Evolutionary conservation across 1,140 invertebrate genomes (phyloP), one percentile per base, ranked within the genome.

Genomic region (Batillaria attramentaria): DNA sequence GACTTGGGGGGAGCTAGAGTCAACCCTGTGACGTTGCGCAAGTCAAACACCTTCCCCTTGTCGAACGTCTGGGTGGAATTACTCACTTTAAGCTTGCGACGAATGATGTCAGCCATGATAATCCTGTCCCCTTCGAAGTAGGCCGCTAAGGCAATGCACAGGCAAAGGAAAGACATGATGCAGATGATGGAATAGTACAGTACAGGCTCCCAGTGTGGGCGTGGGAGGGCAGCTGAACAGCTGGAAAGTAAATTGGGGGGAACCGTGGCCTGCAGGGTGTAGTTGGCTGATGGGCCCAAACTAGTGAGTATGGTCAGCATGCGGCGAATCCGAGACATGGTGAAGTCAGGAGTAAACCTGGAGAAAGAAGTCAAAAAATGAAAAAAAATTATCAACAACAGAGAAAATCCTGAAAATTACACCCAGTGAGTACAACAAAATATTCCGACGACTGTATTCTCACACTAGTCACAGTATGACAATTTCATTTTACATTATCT

Each of bases 301-400:
- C 91, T 93, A 60, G 92, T 93, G 79, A 91, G 90, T 79, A 94
- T 91, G 77, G 92, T 91, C 42, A 94, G 87, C 72, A 87, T 90
- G 72, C 96, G 93, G 79, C 95, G 92, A 37, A 97, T 93, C 78
- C 94, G 93, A 0, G 96, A 94, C 78, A 97, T 92, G 4, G 97
- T 97, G 87, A 97, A 98, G 92, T 99, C 98, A 10, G 97, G 95
- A 0, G 96, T 96, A 90, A 97, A 98, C 18, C 92, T 93, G 86
- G 80, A 91, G 87, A 43, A 83, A 62, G 33, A 50, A 24, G 13
- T 50, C 46, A n/a, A n/a, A n/a, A n/a, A n/a, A n/a, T n/a, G n/a
- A n/a, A n/a, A n/a, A 68, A 24, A 68, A 20, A 13, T 42, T 16
- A 16, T 16, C 41, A 20, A 24, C 70, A 20, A 68, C 18, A 68